Evolutionary conservation across 2,888 invertebrate genomes (phyloP), one percentile per base, ranked within the genome.

Genomic region (Euzetes globulus): DNA sequence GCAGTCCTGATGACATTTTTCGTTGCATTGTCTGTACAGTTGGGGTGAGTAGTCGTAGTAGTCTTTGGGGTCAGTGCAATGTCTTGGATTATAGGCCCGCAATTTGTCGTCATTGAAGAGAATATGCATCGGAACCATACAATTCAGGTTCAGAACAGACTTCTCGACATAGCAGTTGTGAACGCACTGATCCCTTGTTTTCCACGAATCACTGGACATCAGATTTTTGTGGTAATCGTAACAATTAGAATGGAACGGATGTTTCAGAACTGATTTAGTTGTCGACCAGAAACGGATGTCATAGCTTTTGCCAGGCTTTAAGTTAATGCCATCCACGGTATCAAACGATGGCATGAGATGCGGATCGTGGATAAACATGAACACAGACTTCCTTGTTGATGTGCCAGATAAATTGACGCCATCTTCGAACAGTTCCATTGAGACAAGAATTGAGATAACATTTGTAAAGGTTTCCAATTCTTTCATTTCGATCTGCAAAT

Each of bases 121-220:
- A 6, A 37, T 1, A 4, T 1, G 19, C 1, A 0, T 11, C 45
- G 15, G 3, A 7, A 1, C 1, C 19, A 68, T 19, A 25, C 68
- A 68, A 1, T 13, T 13, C 13, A 22, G 41, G 22, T n/a, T 11
- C 6, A 19, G 9, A 1, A 13, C 15, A 0, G 68, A 68, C 19
- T 41, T 37, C 1, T 68, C 45, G 1, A 22, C 5, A 22, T 45
- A 22, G 22, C 68, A 68, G 33, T 45, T 6, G 1, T 41, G 68
- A 15, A 68, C 6, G 45, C 68, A 68, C 45, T 68, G 68, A 22
- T 68, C 68, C 15, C 13, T 37, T 1, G 68, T 45, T 68, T 68
- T 68, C 5, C 45, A 7, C 22, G 9, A 19, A 1, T 0, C 37
- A 3, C 45, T 37, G 5, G 63, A 33, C n/a, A 3, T 29, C 1